Conservation (phyloP, 1,140 invertebrate species). For the Diachasma alloeum region DNA sequence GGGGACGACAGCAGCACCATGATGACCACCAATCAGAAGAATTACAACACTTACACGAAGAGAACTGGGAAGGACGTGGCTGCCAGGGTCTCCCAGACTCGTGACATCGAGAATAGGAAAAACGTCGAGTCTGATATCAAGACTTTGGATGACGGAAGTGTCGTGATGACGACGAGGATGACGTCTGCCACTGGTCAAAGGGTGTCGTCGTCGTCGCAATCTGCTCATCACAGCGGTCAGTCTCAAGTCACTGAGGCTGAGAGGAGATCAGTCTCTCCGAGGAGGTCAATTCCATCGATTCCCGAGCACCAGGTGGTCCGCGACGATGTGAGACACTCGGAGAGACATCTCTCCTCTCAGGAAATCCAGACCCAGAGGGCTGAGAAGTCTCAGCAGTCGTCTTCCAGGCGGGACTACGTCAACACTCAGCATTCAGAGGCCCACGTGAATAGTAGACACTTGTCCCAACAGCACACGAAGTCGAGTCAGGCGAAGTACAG, state of each 20-base stretch:
- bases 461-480: conserved; percentile 37
- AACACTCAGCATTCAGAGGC: conserved; percentile 46
- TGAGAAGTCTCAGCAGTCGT: conserved; percentile 31
- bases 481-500: conserved; percentile 44
- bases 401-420: conserved; percentile 50
- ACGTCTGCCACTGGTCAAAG: conserved; percentile 47
- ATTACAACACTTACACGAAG: conserved; percentile 70
- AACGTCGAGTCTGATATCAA: conserved; percentile 50
- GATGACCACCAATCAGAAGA: conserved; percentile 69
- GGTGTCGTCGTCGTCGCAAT: conserved; percentile 18
- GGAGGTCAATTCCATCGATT: conserved; percentile 12
- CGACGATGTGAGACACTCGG: conserved; percentile 30
- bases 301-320: neutral
- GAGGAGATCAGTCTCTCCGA: neutral
- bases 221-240: conserved; percentile 18
- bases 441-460: conserved; percentile 33
- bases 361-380: conserved; percentile 23
- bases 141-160: conserved; percentile 66
- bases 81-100: conserved; percentile 40
- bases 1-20: conserved; percentile 67
- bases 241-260: neutral
- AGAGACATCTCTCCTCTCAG: conserved; percentile 21
- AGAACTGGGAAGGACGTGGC: conserved; percentile 52
- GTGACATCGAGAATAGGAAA: conserved; percentile 38
- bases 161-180: conserved; percentile 65